Conservation (phyloP, 2,113 vertebrate species). For the Hippolais icterina region DNA sequence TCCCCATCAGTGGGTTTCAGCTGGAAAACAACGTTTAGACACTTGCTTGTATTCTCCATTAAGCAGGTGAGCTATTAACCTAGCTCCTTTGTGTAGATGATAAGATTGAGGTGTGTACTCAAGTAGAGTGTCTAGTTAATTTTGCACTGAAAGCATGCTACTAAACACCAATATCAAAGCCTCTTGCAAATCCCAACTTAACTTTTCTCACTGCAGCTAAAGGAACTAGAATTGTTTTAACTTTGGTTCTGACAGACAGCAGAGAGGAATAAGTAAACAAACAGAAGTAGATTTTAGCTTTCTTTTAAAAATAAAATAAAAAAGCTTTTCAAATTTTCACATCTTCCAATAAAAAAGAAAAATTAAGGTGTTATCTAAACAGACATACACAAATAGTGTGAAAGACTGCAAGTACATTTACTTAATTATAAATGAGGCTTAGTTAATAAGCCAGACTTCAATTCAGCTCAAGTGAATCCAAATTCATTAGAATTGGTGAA, state of each 20-base stretch:
- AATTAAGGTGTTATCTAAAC: neutral
- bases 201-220: neutral
- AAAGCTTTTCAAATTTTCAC: neutral
- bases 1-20: neutral
- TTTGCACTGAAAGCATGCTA: neutral
- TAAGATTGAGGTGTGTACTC: neutral
- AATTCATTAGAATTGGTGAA: neutral
- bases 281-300: neutral
- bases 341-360: neutral
- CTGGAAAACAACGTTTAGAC: neutral
- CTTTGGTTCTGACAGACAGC: neutral
- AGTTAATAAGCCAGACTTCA: neutral
- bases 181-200: neutral
- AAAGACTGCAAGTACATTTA: neutral
- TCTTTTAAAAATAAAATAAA: neutral
- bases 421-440: neutral
- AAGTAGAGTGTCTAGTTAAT: neutral
- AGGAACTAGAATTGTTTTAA: neutral
- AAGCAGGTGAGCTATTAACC: neutral
- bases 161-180: neutral
- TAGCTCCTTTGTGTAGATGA: neutral
- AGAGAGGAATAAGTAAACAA: neutral
- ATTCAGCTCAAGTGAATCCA: neutral
- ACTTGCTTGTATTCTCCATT: neutral
- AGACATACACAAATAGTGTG: neutral